Evolutionary conservation across 2,113 vertebrate species (phyloP).

Genomic region (Ochotona princeps): DNA sequence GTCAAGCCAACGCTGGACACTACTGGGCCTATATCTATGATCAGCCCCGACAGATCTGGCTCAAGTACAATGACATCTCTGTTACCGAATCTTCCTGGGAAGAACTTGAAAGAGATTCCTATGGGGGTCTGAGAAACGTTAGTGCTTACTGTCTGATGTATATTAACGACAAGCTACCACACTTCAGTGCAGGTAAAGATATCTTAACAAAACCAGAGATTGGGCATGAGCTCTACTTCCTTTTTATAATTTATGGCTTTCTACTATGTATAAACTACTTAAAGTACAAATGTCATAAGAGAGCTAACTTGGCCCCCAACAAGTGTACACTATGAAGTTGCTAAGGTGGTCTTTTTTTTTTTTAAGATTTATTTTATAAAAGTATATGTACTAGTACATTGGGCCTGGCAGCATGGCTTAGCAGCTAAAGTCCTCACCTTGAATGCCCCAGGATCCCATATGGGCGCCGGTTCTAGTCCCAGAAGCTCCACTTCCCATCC

Average conservation of each 20-base stretch:
- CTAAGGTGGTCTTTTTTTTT: neutral
- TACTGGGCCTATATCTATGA: constrained; percentile 98
- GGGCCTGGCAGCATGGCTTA: too few species aligned
- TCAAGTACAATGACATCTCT: constrained; percentile 96
- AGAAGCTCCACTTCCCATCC: too few species aligned
- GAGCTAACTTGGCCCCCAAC: neutral
- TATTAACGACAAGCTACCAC: constrained; percentile 89
- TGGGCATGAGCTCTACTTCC: neutral
- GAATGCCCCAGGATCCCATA: too few species aligned
- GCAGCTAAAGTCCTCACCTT: too few species aligned
- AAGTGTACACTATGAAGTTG: neutral
- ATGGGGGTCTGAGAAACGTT: constrained; percentile 94
- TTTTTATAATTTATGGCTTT: neutral
- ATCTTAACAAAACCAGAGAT: neutral
- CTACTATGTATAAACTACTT: neutral
- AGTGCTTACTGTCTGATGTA: constrained; percentile 99
- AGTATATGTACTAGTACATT: too few species aligned
- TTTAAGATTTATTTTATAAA: too few species aligned
- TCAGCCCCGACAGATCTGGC: constrained; percentile 92
- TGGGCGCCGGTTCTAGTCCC: too few species aligned
- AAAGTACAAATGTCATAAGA: neutral
- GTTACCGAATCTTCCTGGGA: constrained; percentile 96
- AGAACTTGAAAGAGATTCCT: constrained; percentile 95
- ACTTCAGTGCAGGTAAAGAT: constrained; percentile 87
- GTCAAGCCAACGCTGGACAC: constrained; percentile 96